Percentiles rank a stretch among this genome's conserved stretches.
Conservation (phyloP, 35 echinoderm and acorn worm genomes). For the Lytechinus variegatus region DNA sequence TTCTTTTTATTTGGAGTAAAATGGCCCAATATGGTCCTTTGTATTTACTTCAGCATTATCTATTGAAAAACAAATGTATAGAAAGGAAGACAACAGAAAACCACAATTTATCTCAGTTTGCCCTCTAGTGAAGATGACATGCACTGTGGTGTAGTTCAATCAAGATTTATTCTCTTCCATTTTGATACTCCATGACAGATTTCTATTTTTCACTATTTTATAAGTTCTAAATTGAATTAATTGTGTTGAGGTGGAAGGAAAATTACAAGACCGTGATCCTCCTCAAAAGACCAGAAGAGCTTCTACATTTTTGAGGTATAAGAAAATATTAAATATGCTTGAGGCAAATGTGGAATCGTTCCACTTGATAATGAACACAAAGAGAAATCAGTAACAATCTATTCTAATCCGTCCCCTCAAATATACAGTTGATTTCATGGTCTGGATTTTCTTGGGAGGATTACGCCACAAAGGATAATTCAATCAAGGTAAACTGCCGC, state of each 20-base stretch:
- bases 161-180: not conserved
- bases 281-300: not conserved
- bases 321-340: not conserved
- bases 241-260: not conserved
- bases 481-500: not conserved
- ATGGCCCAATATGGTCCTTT: not conserved
- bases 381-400: not conserved
- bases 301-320: not conserved
- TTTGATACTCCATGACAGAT: not conserved
- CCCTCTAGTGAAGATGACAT: not conserved
- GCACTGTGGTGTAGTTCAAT: not conserved
- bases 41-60: not conserved
- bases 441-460: not conserved
- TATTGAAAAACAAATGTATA: not conserved
- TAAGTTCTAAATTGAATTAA: not conserved
- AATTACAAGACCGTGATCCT: not conserved
- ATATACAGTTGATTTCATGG: slow-evolving; percentile 4
- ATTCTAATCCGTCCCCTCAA: not conserved
- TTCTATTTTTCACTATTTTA: not conserved
- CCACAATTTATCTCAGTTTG: not conserved
- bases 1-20: not conserved
- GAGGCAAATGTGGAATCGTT: slow-evolving; percentile 5
- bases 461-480: not conserved
- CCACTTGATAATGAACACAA: not conserved
- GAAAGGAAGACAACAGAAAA: not conserved